These are phyloP conservation scores for Psittacara wagleri DNA, from an alignment of 2,113 vertebrate genomes.

Conservation along the genomic window DNA sequence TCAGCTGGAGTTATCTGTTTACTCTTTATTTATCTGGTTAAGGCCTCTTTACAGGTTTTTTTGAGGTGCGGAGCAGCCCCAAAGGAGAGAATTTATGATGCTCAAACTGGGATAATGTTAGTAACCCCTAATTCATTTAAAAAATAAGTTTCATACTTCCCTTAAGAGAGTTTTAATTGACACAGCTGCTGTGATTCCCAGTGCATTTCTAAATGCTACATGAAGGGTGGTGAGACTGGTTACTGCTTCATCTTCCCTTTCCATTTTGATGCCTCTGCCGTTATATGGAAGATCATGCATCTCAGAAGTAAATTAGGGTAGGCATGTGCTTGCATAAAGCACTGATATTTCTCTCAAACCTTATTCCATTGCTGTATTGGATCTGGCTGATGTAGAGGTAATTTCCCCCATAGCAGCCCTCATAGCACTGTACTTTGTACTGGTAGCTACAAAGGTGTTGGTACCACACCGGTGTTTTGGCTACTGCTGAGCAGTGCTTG, in stretches of 20 bases:
- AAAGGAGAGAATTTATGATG: not conserved
- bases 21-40: not conserved
- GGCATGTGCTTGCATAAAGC: not conserved
- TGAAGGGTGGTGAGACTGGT: not conserved
- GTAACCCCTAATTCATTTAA: not conserved
- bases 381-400: not conserved
- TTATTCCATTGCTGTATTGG: not conserved
- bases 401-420: not conserved
- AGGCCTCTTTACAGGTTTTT: not conserved
- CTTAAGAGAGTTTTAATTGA: not conserved
- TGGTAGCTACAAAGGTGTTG: not conserved
- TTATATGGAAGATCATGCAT: not conserved
- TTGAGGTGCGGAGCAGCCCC: not conserved
- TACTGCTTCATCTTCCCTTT: not conserved
- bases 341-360: not conserved
- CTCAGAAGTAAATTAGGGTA: not conserved
- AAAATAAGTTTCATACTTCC: not conserved
- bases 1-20: not conserved
- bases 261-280: not conserved
- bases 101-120: not conserved
- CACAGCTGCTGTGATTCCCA: not conserved
- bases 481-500: not conserved
- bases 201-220: not conserved
- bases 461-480: not conserved
- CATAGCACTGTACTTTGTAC: not conserved